Percentiles rank a stretch among this genome's conserved stretches.
These are phyloP conservation scores for Bergia sp. DNA, from an alignment of 92 coral and sea anemone species.

Conservation along the genomic window DNA sequence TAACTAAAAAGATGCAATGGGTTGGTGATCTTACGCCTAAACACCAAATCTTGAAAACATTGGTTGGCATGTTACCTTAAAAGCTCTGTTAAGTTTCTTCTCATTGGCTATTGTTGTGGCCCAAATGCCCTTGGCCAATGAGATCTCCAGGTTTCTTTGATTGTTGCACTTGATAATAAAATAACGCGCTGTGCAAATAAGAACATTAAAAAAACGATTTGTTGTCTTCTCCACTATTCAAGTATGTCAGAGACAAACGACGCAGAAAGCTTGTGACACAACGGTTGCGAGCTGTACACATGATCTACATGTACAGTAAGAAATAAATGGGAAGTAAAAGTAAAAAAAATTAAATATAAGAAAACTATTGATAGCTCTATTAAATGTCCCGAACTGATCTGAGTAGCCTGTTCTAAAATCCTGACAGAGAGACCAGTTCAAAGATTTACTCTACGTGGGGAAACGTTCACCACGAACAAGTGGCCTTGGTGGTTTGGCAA, in stretches of 20 bases:
- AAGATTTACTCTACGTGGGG: too few relatives aligned
- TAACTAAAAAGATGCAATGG: background rate
- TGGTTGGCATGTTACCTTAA: constrained; percentile 56
- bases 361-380: too few relatives aligned
- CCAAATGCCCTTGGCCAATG: constrained; percentile 99
- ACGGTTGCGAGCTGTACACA: too few relatives aligned
- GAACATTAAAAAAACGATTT: background rate
- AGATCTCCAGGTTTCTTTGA: constrained; percentile 91
- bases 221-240: too few relatives aligned
- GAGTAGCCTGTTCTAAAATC: too few relatives aligned
- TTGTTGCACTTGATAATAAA: constrained; percentile 99
- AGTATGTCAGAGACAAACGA: background rate
- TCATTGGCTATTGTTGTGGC: constrained; percentile 98
- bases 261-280: too few relatives aligned
- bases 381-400: background rate
- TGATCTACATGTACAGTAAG: too few relatives aligned
- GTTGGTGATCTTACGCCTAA: too few relatives aligned
- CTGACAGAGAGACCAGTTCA: too few relatives aligned
- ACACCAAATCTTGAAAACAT: background rate
- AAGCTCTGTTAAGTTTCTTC: constrained; percentile 95
- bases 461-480: too few relatives aligned
- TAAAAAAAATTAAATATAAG: too few relatives aligned
- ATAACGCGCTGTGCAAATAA: constrained; percentile 73
- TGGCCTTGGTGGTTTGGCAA: too few relatives aligned
- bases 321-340: background rate